Conservation (phyloP, 2,797 vertebrate genomes). For the Falco berigora region DNA sequence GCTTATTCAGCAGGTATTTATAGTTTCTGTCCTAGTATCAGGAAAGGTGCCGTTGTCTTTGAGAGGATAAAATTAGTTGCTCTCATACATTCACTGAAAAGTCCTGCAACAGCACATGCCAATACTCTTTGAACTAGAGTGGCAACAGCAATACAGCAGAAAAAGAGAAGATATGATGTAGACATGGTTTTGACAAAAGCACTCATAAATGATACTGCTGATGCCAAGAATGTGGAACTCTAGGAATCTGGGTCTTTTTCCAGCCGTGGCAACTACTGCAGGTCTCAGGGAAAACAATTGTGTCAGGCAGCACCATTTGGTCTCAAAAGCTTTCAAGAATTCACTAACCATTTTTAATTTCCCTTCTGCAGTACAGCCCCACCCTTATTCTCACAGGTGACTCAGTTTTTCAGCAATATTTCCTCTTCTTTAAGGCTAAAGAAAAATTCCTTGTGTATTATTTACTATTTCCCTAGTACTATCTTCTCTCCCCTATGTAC, state of each 20-base stretch:
- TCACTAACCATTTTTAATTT: not conserved
- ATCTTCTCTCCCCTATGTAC: not conserved
- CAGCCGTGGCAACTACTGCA: rapidly evolving
- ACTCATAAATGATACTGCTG: not conserved
- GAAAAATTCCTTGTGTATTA: not conserved
- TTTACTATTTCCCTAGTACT: not conserved
- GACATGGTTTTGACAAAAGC: not conserved
- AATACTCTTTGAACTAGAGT: not conserved
- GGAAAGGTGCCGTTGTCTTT: not conserved
- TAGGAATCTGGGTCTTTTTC: not conserved
- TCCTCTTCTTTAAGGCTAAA: not conserved
- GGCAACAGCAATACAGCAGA: not conserved
- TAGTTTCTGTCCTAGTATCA: not conserved
- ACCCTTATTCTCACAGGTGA: not conserved
- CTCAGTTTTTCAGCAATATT: not conserved
- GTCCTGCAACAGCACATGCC: not conserved
- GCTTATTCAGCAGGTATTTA: not conserved
- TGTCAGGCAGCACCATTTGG: not conserved
- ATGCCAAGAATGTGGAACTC: not conserved
- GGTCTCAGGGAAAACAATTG: not conserved
- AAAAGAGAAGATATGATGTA: not conserved
- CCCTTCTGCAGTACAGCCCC: not conserved
- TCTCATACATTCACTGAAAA: not conserved
- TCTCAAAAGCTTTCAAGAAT: not conserved
- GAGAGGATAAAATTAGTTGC: not conserved